Base-by-base conservation (phyloP, 2,113 vertebrate species). In the Cynocephalus volans region DNA sequence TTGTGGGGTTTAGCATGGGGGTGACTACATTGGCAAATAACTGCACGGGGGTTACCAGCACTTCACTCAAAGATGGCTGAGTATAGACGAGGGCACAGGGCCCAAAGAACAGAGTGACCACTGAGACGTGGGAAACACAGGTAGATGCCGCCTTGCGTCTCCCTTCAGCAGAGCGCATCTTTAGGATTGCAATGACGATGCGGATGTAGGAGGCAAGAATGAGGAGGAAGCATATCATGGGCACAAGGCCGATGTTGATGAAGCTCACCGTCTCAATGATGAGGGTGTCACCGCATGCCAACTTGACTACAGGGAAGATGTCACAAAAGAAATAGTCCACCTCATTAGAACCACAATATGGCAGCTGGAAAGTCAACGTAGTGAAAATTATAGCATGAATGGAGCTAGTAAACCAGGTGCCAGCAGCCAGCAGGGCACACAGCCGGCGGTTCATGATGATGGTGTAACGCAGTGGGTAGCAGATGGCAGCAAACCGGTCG, bases 381-480 rank as follows among this genome's bases (percentile, higher is more conserved):
- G 95, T 95, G 41, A 97, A 93, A 50, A 96, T 58, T 10, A 64
- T 90, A 36, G 50, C 80, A 3, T 97, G 96, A 45, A 95, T 28
- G 0, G 52, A 52, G 15, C 97, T 96, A 6, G 97, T 97, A 36
- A 93, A 26, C 98, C 98, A 98, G 1, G 97, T 95, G 8, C 92
- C 95, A 0, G 88, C 62, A 8, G 97, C 48, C 28, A 98, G 88
- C 8, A 97, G 13, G 33, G 91, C 18, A 3, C 94, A 97, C 0
- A 93, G 52, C 1, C 2, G 24, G 2, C 2, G 31, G 56, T 97
- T 99, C 98, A 98, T 98, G 86, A 98, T 45, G 75, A 95, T 36
- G 0, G 52, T 41, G 83, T 98, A 99, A 21, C 45, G 92, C 83
- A 99, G 96, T 0, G 98, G 98, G 50, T 97, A 83, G 88, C 98